phyloP scores from a whole-genome alignment of 2,797 vertebrate species.

The Enteromius fasciolatus region DNA sequence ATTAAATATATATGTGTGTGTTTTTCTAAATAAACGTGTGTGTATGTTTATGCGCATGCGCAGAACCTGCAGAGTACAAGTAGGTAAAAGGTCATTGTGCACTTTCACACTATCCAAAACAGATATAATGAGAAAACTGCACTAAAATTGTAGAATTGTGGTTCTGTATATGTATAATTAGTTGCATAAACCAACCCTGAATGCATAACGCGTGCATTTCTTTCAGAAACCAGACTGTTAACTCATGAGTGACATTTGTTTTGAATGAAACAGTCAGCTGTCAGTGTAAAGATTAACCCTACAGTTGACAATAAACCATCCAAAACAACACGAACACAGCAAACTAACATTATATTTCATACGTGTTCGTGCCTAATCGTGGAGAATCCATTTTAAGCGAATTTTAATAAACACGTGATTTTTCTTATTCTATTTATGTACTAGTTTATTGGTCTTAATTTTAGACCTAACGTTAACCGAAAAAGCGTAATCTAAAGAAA shows the following conservation, averaged over 20 bases:
- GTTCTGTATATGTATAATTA: not conserved
- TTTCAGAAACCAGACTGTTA: not conserved
- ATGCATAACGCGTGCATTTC: not conserved
- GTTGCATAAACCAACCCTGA: not conserved
- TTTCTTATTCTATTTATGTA: not conserved
- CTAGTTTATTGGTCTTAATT: not conserved
- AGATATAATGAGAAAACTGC: not conserved
- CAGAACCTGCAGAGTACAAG: not conserved
- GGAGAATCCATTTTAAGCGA: not conserved
- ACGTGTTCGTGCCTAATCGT: too few species aligned
- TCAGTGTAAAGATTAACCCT: not conserved
- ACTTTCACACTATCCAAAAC: not conserved
- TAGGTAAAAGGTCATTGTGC: conserved; percentile 70
- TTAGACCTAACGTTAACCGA: not conserved
- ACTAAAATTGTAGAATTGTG: not conserved
- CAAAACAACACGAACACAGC: not conserved
- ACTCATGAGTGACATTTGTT: not conserved
- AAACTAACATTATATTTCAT: not conserved
- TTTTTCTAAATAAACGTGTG: too few species aligned
- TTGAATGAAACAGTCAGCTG: conserved; percentile 7
- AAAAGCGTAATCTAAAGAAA: not conserved
- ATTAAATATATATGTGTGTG: too few species aligned
- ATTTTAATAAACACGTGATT: not conserved
- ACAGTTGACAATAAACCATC: not conserved
- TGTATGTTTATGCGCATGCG: not conserved